Evolutionary conservation across 2,888 invertebrate species (phyloP), one percentile per base, ranked within the genome.

Genomic region (Trichogramma evanescens): DNA sequence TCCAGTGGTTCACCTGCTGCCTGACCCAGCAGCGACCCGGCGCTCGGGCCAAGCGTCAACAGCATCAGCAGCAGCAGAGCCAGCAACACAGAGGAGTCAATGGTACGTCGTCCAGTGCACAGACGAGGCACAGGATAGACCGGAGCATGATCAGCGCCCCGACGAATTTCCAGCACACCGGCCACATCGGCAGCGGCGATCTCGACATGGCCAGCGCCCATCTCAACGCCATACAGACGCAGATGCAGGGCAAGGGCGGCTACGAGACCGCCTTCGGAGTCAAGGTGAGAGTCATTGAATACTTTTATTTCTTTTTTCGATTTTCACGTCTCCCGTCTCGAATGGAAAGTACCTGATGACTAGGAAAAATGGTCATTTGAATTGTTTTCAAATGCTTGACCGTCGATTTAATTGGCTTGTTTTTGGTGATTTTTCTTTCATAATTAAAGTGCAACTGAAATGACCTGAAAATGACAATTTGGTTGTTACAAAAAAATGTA

Each of bases 201-300:
- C 87, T 93, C 63, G 89, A 91, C 76, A 84, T 91, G 81, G 90
- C 89, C 38, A 87, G 87, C 61, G 88, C 88, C 69, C 86, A 94
- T 80, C 82, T 95, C 66, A 87, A 88, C 75, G 89, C 91, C 68
- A 87, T 95, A 74, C 93, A 95, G 80, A 89, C 88, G 72, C 95
- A 95, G 80, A 94, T 96, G 95, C 90, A 91, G 78, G 93, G 94
- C 80, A 96, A 96, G 83, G 95, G 95, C 57, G 95, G 94, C 68
- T 95, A 93, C 76, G 92, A 94, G 76, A 85, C 86, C 79, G 82
- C 86, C 43, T 83, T 84, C 66, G 81, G 83, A 61, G 84, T 84
- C 67, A 85, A 85, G 83, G 85, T 64, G 7, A 10, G 26, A 26
- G n/a, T n/a, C 26, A 26, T 26, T 26, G 13, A 13, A 13, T 13